Evolutionary conservation across 2,113 vertebrate genomes (phyloP).

Genomic region (Vanacampus margaritifer): DNA sequence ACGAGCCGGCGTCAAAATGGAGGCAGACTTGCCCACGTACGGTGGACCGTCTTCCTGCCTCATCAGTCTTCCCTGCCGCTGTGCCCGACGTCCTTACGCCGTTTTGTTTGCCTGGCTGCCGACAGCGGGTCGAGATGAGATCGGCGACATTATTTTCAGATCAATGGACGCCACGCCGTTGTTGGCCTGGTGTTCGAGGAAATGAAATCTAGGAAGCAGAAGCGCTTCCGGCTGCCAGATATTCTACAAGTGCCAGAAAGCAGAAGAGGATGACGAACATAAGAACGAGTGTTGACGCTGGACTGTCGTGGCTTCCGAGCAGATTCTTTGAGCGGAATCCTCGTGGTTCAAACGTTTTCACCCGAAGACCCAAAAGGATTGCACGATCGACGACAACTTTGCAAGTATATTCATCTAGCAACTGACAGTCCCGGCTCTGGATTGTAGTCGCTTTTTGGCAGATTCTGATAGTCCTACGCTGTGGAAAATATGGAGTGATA

Average conservation of each 20-base stretch:
- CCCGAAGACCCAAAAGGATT: not conserved
- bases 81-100: constrained; percentile 35
- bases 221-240: not conserved
- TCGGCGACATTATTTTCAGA: not conserved
- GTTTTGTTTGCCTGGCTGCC: constrained; percentile 36
- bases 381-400: not conserved
- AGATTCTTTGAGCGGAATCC: too few relatives aligned
- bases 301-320: not conserved
- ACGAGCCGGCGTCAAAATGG: constrained; percentile 58
- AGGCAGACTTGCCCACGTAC: constrained; percentile 52
- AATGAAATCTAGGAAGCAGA: not conserved
- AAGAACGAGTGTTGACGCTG: not conserved
- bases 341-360: not conserved
- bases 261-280: not conserved
- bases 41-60: constrained; percentile 48
- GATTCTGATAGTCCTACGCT: not conserved
- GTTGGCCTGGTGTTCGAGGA: not conserved
- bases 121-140: constrained; percentile 53
- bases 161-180: not conserved
- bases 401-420: too few relatives aligned
- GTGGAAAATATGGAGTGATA: too few relatives aligned
- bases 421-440: not conserved
- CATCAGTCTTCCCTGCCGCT: constrained; percentile 47
- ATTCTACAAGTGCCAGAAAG: not conserved
- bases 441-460: not conserved